A percentile compares a stretch with the other conserved stretches of the same genome.
Evolutionary conservation across 2,797 vertebrate genomes (phyloP).

Genomic region (Monodelphis domestica): DNA sequence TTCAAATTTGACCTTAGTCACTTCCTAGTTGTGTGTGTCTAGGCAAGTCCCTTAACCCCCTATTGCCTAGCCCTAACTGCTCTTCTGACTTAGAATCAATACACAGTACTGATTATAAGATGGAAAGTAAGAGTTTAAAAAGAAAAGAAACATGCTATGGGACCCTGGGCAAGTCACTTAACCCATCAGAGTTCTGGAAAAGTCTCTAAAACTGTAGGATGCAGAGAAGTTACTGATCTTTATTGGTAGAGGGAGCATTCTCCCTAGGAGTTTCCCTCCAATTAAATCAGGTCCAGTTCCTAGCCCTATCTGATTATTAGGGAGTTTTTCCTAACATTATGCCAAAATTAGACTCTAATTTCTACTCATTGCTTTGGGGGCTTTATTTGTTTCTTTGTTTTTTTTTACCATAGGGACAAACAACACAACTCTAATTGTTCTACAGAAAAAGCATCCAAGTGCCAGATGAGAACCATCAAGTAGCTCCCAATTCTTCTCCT

Average conservation of each 20-base stretch:
- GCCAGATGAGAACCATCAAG: neutral
- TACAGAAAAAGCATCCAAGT: too few relatives aligned
- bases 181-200: too few relatives aligned
- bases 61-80: too few relatives aligned
- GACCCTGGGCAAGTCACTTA: neutral
- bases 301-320: neutral
- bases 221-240: neutral
- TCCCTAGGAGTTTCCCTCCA: neutral
- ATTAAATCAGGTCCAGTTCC: neutral
- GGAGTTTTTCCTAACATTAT: neutral
- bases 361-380: neutral
- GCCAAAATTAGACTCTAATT: neutral
- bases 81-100: too few relatives aligned
- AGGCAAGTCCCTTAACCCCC: too few relatives aligned
- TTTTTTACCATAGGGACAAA: neutral
- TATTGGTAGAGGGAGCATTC: neutral
- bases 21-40: too few relatives aligned
- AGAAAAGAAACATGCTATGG: too few relatives aligned
- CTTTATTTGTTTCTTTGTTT: neutral
- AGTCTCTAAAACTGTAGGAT: neutral
- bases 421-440: neutral
- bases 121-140: too few relatives aligned
- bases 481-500: neutral
- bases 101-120: too few relatives aligned
- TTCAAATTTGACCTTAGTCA: too few relatives aligned